Conservation (phyloP, 2,888 invertebrate genomes). For the Tipula unca region DNA sequence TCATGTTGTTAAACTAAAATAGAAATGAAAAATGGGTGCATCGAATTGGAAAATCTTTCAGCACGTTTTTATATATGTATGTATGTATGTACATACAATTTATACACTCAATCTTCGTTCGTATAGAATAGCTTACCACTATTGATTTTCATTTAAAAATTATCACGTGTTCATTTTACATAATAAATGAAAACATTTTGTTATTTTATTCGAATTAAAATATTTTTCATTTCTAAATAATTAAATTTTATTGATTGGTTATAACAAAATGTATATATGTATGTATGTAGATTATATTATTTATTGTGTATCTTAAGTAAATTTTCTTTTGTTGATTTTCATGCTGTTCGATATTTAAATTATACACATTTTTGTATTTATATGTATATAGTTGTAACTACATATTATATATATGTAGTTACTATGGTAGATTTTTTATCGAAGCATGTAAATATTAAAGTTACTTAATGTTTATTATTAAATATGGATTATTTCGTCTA, state of each 20-base stretch:
- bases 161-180: background rate
- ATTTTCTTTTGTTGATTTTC: slow-evolving; percentile 8
- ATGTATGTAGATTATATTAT: background rate
- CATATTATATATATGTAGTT: background rate
- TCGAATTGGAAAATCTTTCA: background rate
- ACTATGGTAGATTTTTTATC: background rate
- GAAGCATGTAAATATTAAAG: background rate
- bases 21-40: background rate
- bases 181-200: background rate
- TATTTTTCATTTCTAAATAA: background rate
- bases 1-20: background rate
- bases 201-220: background rate
- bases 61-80: background rate
- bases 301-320: background rate
- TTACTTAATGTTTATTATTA: background rate
- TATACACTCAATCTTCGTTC: background rate
- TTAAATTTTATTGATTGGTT: background rate
- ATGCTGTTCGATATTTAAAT: background rate
- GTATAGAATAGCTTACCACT: too few species aligned
- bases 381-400: too few species aligned
- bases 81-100: background rate
- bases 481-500: background rate
- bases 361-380: background rate
- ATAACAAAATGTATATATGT: background rate
- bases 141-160: background rate